These are phyloP conservation scores for Ifrita kowaldi DNA, from an alignment of 2,113 vertebrate species.

Conservation along the genomic window DNA sequence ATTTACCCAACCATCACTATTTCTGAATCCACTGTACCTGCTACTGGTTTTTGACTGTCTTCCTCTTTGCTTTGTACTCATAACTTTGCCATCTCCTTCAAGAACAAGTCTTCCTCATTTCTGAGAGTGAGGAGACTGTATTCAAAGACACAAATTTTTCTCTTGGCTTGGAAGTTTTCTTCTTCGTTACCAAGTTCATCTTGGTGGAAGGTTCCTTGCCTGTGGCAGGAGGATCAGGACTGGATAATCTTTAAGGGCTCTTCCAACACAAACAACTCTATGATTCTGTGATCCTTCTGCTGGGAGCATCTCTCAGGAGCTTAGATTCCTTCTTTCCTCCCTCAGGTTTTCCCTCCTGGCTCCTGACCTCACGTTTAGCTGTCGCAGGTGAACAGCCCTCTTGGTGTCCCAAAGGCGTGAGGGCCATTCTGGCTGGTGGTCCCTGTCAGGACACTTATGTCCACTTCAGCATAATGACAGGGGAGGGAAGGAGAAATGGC, in stretches of 20 bases:
- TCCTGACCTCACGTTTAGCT: neutral
- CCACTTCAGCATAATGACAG: neutral
- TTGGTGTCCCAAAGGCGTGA: accelerated
- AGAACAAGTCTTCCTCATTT: neutral
- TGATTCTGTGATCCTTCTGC: neutral
- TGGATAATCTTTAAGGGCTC: neutral
- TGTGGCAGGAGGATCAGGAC: neutral
- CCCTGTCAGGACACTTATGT: neutral
- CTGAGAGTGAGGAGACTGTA: neutral
- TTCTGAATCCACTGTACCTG: neutral
- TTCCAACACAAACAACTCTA: neutral
- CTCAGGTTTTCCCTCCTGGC: neutral
- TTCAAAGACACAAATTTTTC: neutral
- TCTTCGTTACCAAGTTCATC: neutral
- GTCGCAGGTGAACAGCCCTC: neutral
- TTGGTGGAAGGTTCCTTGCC: neutral
- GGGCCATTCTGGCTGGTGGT: neutral
- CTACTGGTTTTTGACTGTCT: neutral
- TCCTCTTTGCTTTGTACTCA: neutral
- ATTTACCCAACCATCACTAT: neutral
- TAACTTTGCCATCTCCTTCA: neutral
- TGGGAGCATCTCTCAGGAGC: neutral
- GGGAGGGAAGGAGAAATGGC: neutral
- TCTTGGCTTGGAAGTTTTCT: neutral
- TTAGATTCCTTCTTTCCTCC: neutral